A percentile compares a stretch with the other conserved stretches of the same genome.
Evolutionary conservation across 2,888 invertebrate genomes (phyloP).

Genomic region (Esperia sulphurella): DNA sequence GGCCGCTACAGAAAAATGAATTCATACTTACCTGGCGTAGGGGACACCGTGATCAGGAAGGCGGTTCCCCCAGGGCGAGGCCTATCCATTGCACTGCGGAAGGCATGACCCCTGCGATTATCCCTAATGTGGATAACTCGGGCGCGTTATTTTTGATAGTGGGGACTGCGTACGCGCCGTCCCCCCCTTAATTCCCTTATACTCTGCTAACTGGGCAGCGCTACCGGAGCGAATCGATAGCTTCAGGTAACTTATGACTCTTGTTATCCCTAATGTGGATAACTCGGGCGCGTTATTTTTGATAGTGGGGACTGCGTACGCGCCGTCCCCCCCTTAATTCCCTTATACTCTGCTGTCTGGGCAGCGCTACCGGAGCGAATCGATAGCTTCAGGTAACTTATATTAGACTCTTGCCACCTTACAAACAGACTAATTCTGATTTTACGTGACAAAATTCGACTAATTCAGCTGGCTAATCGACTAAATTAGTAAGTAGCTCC

Average conservation of each 20-base stretch:
- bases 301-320: conserved; percentile 6
- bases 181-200: neutral
- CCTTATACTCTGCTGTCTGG: too few species aligned
- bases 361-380: too few species aligned
- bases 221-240: too few species aligned
- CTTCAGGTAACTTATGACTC: too few species aligned
- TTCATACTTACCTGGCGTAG: conserved; percentile 4
- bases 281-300: conserved; percentile 4
- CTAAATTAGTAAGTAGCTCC: too few species aligned
- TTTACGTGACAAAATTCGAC: too few species aligned
- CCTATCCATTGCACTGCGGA: conserved; percentile 4
- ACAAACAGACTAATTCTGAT: too few species aligned
- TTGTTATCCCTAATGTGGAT: conserved; percentile 6
- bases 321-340: neutral
- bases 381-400: too few species aligned
- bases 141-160: conserved; percentile 4
- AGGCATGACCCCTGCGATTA: conserved; percentile 4
- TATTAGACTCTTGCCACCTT: conserved; percentile 3
- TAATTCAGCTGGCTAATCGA: too few species aligned
- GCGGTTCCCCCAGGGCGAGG: conserved; percentile 6
- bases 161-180: conserved; percentile 6
- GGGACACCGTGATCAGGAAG: conserved; percentile 4
- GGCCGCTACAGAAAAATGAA: neutral
- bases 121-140: conserved; percentile 6
- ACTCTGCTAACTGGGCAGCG: too few species aligned